phyloP scores from a whole-genome alignment of 2,113 vertebrate species.

The Sceloporus tristichus region DNA sequence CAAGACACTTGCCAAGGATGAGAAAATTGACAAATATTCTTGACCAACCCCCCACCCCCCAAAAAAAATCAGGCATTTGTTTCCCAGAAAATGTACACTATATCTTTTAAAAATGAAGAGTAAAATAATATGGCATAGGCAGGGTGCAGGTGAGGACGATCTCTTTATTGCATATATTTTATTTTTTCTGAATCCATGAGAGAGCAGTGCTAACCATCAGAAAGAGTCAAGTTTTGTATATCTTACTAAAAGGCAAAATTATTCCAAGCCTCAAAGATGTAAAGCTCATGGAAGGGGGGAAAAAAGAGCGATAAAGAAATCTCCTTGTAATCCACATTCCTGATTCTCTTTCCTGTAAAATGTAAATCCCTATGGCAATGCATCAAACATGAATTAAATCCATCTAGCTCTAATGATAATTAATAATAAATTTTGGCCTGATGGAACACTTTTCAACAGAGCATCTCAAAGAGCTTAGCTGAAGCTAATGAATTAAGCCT shows the following conservation, averaged over 20 bases:
- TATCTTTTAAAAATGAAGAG: not conserved
- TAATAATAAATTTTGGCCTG: constrained; percentile 24
- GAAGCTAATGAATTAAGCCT: constrained; percentile 17
- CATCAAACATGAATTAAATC: constrained; percentile 23
- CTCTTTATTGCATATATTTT: not conserved
- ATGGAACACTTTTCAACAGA: constrained; percentile 7
- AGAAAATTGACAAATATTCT: too few relatives aligned
- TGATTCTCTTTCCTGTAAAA: constrained; percentile 7
- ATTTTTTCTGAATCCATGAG: constrained; percentile 26
- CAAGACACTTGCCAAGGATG: too few relatives aligned
- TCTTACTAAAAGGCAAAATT: constrained; percentile 1
- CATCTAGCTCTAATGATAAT: constrained; percentile 12
- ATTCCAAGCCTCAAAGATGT: constrained; percentile 15
- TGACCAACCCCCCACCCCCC: too few relatives aligned
- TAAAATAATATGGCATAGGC: not conserved
- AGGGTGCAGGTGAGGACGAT: not conserved
- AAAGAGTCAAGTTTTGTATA: not conserved
- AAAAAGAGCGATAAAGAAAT: not conserved
- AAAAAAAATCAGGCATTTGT: not conserved
- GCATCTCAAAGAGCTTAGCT: constrained; percentile 17
- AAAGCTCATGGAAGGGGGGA: constrained; percentile 5
- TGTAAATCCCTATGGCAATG: constrained; percentile 9
- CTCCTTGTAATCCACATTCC: constrained; percentile 7
- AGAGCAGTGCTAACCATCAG: constrained; percentile 15
- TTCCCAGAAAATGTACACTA: not conserved